phyloP scores from a whole-genome alignment of 1,140 invertebrate species.

The Andrena cerasifolii region DNA sequence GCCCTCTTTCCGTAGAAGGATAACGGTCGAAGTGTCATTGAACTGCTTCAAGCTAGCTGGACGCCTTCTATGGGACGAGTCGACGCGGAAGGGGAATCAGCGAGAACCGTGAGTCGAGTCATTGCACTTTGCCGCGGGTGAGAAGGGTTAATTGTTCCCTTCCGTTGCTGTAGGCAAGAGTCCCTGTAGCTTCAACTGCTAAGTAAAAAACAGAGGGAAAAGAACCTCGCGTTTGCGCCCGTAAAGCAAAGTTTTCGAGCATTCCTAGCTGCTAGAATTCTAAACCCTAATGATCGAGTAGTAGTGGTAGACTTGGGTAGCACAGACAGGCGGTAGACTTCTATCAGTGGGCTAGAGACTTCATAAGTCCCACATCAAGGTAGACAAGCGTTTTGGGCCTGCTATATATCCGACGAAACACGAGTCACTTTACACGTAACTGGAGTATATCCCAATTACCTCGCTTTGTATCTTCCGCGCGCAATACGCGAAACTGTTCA shows the following conservation, averaged over 20 bases:
- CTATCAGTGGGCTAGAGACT: background rate
- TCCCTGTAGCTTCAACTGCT: background rate
- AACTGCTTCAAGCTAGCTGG: background rate
- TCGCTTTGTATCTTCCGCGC: too few species aligned
- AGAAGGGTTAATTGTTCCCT: slow-evolving; percentile 22
- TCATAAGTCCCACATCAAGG: background rate
- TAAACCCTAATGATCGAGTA: background rate
- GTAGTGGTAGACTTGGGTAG: too few species aligned
- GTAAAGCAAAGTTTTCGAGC: background rate
- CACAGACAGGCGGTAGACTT: too few species aligned
- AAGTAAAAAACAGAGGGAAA: too few species aligned
- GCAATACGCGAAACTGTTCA: too few species aligned
- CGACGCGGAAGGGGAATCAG: slow-evolving; percentile 8
- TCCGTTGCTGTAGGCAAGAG: background rate
- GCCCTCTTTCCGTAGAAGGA: background rate
- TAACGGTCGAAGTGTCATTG: background rate
- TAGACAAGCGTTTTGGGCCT: too few species aligned
- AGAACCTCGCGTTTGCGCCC: too few species aligned
- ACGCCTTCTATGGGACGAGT: slow-evolving; percentile 12
- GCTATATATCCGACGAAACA: too few species aligned
- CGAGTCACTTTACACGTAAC: too few species aligned
- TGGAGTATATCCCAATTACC: too few species aligned
- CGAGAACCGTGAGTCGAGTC: slow-evolving; percentile 39
- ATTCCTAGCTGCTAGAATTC: background rate
- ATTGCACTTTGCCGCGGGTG: slow-evolving; percentile 29